These are phyloP conservation scores for Saxidomus purpurata DNA, from an alignment of 1,140 invertebrate genomes.

Conservation along the genomic window DNA sequence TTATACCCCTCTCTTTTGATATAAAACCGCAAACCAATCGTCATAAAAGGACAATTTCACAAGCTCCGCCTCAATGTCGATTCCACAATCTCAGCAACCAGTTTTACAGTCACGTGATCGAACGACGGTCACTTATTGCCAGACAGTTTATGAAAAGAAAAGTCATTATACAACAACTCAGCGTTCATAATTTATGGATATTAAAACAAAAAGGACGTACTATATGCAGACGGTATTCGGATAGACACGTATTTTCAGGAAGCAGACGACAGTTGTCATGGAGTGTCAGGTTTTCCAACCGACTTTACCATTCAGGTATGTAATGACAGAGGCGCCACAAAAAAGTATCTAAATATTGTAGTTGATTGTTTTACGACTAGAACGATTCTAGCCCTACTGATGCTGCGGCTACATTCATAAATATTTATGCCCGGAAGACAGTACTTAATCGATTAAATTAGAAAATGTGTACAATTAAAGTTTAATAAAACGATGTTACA, in stretches of 20 bases:
- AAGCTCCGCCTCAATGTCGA: constrained; percentile 25
- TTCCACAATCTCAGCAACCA: constrained; percentile 2
- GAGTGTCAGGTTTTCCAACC: constrained; percentile 2
- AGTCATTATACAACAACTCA: no score
- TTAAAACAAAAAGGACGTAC: no score
- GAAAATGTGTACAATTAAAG: no score
- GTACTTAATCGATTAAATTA: no score
- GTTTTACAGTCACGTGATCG: not conserved
- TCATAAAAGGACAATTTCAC: not conserved
- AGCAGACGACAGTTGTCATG: not conserved
- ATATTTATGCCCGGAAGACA: no score
- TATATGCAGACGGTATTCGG: no score
- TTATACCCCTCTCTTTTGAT: constrained; percentile 16
- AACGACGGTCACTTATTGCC: not conserved
- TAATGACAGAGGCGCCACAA: not conserved
- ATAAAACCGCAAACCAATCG: constrained; percentile 15
- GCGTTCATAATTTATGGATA: no score
- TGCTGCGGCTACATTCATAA: not conserved
- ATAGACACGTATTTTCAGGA: not conserved
- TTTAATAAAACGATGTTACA: no score
- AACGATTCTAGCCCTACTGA: not conserved
- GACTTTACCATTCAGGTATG: not conserved
- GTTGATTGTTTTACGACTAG: not conserved
- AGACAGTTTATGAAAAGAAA: no score
- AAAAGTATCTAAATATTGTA: not conserved